Evolutionary conservation across 2,888 invertebrate genomes (phyloP), one percentile per base, ranked within the genome.

Genomic region (Megaustenia siamemsis): DNA sequence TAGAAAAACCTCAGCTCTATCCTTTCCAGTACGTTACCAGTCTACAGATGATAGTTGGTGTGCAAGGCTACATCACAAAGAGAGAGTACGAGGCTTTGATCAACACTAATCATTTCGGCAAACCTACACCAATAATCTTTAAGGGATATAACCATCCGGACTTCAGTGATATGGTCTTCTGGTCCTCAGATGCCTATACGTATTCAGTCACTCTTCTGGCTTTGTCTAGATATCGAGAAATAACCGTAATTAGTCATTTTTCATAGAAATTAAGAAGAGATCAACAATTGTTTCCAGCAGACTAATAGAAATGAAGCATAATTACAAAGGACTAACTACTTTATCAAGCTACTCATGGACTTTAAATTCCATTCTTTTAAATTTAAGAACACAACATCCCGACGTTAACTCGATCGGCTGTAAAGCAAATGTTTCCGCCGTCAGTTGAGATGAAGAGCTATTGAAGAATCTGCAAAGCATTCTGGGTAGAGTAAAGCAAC

Each of bases 81-180:
- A 53, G 18, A 5, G n/a, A 77, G 35, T 77, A 77, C 28, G 77
- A 78, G 40, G 77, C 77, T 24, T 38, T 78, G 77, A 35, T 78
- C 35, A 63, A 56, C 24, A 1, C 6, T 28, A 35, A n/a, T 53
- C 76, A 76, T 35, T 60, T 77, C 60, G 60, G 77, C 35, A 4
- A n/a, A 12, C 40, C 56, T 1, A 60, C 60, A 2, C 77, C 77
- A 1, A 53, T 40, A 60, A 35, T 40, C 18, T 77, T 77, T 40
- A 35, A 40, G 21, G 77, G 77, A 4, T 77, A 38, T 12, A 77
- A 76, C 35, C 43, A 43, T 28, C 53, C 76, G 0, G 76, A 49
- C 5, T 49, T 32, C 24, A 15, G 24, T 10, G 49, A 28, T 15
- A 49, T 56, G 45, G 28, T 49, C 3, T 28, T 76, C 10, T 56